Evolutionary conservation across 2,888 invertebrate genomes (phyloP).

Genomic region (Drosophila birchii): DNA sequence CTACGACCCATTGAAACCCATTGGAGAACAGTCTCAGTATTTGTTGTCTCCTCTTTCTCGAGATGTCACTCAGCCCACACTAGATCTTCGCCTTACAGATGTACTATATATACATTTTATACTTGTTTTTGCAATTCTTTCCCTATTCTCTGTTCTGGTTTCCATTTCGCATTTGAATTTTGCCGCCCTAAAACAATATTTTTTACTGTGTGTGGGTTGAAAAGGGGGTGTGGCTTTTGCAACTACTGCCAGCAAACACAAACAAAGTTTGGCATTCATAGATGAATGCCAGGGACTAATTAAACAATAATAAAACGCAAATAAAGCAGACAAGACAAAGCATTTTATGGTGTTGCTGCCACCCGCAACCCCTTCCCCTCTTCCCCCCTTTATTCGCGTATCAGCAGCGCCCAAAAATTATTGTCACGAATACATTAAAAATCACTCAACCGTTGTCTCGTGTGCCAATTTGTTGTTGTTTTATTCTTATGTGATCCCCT

Average conservation of each 20-base stretch:
- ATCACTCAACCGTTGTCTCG: constrained; percentile 77
- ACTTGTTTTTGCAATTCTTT: constrained; percentile 20
- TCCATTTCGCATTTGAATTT: constrained; percentile 36
- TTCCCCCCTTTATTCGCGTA: constrained; percentile 10
- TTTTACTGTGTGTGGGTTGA: not conserved
- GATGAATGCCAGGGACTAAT: constrained; percentile 55
- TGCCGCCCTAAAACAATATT: constrained; percentile 59
- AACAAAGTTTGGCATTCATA: constrained; percentile 49
- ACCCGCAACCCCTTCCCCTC: constrained; percentile 26
- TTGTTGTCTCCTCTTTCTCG: constrained; percentile 13
- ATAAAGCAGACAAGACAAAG: constrained; percentile 62
- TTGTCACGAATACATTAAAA: constrained; percentile 80
- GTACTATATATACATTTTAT: not conserved
- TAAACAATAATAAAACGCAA: constrained; percentile 75
- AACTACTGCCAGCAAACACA: constrained; percentile 27
- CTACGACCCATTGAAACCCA: constrained; percentile 28
- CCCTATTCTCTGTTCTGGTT: constrained; percentile 2
- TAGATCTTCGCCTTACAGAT: constrained; percentile 9
- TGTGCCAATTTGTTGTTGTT: constrained; percentile 60
- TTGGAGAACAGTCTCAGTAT: constrained; percentile 23
- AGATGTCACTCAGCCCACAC: constrained; percentile 24
- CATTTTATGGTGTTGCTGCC: constrained; percentile 61
- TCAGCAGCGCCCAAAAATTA: constrained; percentile 55
- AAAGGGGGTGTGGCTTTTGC: constrained; percentile 23
- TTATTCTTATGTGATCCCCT: constrained; percentile 12